These are phyloP conservation scores for Caenorhabditis sp. DNA, from an alignment of 2,888 invertebrate genomes.

Conservation along the genomic window DNA sequence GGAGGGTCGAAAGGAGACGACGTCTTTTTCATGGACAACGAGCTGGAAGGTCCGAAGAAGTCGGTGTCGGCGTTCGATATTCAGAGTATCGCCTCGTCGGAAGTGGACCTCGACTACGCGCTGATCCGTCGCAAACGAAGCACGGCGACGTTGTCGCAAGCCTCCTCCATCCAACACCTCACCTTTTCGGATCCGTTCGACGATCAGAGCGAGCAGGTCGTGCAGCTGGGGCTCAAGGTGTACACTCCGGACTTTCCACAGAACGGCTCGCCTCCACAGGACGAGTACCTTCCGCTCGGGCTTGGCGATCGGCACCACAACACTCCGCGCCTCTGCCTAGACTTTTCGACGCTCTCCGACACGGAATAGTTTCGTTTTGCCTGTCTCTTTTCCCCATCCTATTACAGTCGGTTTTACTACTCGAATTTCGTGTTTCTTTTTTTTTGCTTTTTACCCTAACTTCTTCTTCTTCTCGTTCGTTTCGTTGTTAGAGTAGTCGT, in stretches of 20 bases:
- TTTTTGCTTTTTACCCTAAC: no score
- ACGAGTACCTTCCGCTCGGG: not conserved
- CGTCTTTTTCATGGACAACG: conserved; percentile 1
- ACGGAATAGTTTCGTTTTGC: conserved; percentile 7
- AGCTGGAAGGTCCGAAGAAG: conserved; percentile 2
- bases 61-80: conserved; percentile 44
- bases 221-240: conserved; percentile 30
- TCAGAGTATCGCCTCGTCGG: conserved; percentile 28
- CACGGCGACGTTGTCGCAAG: no score
- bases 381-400: not conserved
- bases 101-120: not conserved
- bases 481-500: no score
- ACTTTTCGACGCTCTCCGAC: conserved; percentile 31
- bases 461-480: no score
- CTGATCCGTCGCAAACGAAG: not conserved
- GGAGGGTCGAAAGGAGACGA: no score
- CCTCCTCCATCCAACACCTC: not conserved
- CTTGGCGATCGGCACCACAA: not conserved
- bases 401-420: not conserved
- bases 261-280: not conserved
- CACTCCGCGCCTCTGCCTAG: conserved; percentile 25
- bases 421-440: not conserved
- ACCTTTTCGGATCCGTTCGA: not conserved
- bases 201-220: conserved; percentile 4
- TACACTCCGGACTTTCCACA: conserved; percentile 28